Conservation (phyloP, 2,888 invertebrate genomes). For the Ommatoiulus sabulosus region DNA sequence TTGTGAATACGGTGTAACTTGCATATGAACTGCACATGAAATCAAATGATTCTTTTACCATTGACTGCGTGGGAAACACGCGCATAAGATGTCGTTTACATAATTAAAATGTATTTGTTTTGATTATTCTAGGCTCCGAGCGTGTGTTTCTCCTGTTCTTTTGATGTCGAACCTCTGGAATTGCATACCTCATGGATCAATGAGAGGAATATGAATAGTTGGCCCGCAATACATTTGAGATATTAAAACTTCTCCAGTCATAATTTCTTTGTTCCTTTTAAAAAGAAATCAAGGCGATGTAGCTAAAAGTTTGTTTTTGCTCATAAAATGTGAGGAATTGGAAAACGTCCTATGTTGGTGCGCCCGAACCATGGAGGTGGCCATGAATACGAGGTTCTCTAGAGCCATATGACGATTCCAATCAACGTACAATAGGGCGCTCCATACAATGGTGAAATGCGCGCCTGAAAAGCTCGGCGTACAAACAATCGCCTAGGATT, state of each 20-base stretch:
- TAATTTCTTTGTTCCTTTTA: background rate
- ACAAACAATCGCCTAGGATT: slow-evolving; percentile 24
- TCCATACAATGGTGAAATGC: slow-evolving; percentile 2
- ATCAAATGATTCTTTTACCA: too few species aligned
- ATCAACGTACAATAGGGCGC: background rate
- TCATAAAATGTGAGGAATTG: background rate
- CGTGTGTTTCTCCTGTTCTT: too few species aligned
- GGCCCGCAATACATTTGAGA: background rate
- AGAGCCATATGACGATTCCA: slow-evolving; percentile 17
- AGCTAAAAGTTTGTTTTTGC: background rate
- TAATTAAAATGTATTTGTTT: too few species aligned
- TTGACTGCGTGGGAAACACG: too few species aligned
- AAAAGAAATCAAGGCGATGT: background rate
- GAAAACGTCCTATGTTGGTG: background rate
- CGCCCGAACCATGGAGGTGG: background rate
- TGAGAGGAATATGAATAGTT: background rate
- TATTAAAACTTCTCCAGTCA: too few species aligned
- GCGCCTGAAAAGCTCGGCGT: background rate
- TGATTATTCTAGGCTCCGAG: too few species aligned
- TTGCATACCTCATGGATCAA: background rate
- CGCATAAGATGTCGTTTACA: too few species aligned
- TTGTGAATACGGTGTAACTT: too few species aligned
- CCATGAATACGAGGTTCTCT: background rate
- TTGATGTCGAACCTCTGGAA: too few species aligned
- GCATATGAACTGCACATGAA: too few species aligned